Evolutionary conservation across 2,113 vertebrate species (phyloP).

Genomic region (Esox niger): DNA sequence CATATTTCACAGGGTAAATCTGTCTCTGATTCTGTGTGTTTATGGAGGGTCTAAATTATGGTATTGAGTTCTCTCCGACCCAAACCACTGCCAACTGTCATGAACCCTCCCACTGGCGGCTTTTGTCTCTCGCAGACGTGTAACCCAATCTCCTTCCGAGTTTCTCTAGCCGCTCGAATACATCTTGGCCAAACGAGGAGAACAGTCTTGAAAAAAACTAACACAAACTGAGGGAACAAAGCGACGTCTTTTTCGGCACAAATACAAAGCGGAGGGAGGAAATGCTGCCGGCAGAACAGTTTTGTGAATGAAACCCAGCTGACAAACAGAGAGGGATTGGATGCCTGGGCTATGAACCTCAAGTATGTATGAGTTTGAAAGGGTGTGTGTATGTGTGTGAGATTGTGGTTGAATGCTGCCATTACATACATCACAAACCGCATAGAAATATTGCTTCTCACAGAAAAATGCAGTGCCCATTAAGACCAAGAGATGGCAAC

Average conservation of each 20-base stretch:
- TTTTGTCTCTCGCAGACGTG: constrained; percentile 48
- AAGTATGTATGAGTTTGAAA: background rate
- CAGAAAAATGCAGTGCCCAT: background rate
- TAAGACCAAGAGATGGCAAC: constrained; percentile 8
- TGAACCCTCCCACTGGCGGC: constrained; percentile 51
- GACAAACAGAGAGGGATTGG: constrained; percentile 2
- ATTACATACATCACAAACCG: background rate
- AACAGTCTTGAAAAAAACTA: constrained; percentile 51
- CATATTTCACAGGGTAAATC: constrained; percentile 41
- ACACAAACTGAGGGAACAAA: constrained; percentile 48
- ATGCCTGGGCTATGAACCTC: constrained; percentile 8
- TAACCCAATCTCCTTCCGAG: constrained; percentile 45
- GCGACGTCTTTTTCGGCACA: constrained; percentile 20
- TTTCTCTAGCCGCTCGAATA: constrained; percentile 45
- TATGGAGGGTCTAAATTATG: constrained; percentile 64
- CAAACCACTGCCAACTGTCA: constrained; percentile 59
- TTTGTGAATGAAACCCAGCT: constrained; percentile 53
- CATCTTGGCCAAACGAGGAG: constrained; percentile 27
- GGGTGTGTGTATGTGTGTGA: constrained; percentile 17
- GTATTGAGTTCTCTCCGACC: constrained; percentile 53
- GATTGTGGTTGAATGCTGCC: background rate
- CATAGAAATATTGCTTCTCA: background rate
- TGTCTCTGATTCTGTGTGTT: constrained; percentile 58
- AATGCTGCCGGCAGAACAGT: constrained; percentile 23
- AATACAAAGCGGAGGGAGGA: constrained; percentile 51